A percentile compares a stretch with the other conserved stretches of the same genome.
These are phyloP conservation scores for Nemurella pictetii DNA, from an alignment of 2,888 invertebrate genomes.

Conservation along the genomic window DNA sequence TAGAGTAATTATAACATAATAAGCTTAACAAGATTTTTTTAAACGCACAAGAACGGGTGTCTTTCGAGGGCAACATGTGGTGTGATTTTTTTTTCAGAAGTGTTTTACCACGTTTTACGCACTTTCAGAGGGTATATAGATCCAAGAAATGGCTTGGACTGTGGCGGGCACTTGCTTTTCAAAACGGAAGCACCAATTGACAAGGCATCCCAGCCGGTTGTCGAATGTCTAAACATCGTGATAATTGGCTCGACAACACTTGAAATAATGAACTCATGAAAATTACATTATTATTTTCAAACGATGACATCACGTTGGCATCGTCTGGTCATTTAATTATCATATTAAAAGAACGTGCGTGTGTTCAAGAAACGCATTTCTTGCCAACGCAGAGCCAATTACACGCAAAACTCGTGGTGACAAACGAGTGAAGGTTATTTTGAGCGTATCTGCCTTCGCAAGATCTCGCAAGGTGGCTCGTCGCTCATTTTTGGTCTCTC, in stretches of 20 bases:
- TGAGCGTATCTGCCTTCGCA: too few species aligned
- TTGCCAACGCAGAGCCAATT: not conserved
- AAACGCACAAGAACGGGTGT: not conserved
- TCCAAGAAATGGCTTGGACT: not conserved
- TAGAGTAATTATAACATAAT: not conserved
- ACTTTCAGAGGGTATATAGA: not conserved
- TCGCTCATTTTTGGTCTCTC: too few species aligned
- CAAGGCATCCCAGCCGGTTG: not conserved
- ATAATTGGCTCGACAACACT: not conserved
- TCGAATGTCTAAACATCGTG: constrained; percentile 18
- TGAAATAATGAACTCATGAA: not conserved
- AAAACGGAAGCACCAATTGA: not conserved
- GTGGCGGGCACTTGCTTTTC: not conserved
- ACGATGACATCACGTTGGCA: not conserved
- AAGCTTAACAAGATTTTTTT: not conserved
- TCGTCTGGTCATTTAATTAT: not conserved
- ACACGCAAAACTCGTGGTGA: not conserved
- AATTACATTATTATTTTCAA: not conserved
- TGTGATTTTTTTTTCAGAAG: not conserved
- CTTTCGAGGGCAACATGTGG: not conserved
- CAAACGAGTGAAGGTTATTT: too few species aligned
- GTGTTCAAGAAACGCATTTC: not conserved
- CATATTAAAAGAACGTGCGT: not conserved
- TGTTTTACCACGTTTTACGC: not conserved
- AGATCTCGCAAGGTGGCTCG: too few species aligned